Conservation (phyloP, 2,113 vertebrate species). For the Chaetura pelagica region DNA sequence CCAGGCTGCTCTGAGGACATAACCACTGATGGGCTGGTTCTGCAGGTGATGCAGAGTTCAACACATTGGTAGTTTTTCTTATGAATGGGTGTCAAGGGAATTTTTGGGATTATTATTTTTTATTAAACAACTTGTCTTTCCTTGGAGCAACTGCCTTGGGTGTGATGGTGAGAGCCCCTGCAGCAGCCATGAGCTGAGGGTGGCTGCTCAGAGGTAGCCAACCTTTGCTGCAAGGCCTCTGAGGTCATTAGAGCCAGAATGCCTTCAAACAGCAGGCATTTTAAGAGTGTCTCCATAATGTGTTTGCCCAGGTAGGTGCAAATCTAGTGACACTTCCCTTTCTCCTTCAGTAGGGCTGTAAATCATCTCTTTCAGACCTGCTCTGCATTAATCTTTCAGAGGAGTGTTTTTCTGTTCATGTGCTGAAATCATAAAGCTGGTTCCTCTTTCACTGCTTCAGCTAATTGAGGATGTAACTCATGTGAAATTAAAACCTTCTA, state of each 20-base stretch:
- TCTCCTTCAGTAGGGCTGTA: background rate
- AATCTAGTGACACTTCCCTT: background rate
- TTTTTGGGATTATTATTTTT: background rate
- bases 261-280: background rate
- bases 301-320: background rate
- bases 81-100: background rate
- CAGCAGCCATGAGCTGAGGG: background rate
- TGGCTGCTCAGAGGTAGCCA: background rate
- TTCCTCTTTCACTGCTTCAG: conserved; percentile 1
- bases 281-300: background rate
- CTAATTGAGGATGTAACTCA: conserved; percentile 36
- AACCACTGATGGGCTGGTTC: accelerated
- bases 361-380: background rate
- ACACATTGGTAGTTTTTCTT: background rate
- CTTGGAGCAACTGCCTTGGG: background rate
- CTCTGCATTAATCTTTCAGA: background rate
- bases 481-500: background rate
- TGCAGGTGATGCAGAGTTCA: background rate
- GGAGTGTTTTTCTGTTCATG: background rate
- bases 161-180: background rate
- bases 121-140: background rate
- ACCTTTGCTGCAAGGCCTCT: background rate
- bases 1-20: background rate
- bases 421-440: conserved; percentile 18
- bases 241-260: background rate